A percentile compares a stretch with the other conserved stretches of the same genome.
These are phyloP conservation scores for Megalops cyprinoides DNA, from an alignment of 2,797 vertebrate species.

Conservation along the genomic window DNA sequence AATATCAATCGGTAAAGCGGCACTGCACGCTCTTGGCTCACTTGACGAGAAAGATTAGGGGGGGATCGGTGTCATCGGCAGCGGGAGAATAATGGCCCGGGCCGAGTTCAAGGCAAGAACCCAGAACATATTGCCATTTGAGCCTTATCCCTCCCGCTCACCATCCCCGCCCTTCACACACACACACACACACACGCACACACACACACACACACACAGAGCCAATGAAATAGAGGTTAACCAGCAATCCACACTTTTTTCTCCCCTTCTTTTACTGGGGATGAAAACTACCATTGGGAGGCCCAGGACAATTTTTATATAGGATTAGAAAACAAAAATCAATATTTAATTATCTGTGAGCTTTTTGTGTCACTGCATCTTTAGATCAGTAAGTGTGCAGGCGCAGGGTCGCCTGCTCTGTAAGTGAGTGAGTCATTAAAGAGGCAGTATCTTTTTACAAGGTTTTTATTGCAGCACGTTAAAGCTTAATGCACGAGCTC, in stretches of 20 bases:
- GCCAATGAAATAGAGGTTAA: conserved; percentile 82
- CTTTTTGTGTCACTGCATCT: conserved; percentile 98
- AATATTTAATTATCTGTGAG: conserved; percentile 99
- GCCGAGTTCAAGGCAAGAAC: conserved; percentile 78
- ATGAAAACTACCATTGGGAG: conserved; percentile 96
- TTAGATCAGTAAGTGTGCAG: conserved; percentile 88
- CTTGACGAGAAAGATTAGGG: conserved; percentile 77
- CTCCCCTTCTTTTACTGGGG: conserved; percentile 75
- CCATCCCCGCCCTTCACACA: not conserved
- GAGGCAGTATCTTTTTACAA: conserved; percentile 71
- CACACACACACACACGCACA: not conserved
- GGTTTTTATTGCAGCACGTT: conserved; percentile 68
- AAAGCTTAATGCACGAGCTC: conserved; percentile 67
- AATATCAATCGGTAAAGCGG: conserved; percentile 73
- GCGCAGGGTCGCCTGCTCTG: conserved; percentile 71
- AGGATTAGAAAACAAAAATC: conserved; percentile 99
- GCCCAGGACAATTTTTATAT: conserved; percentile 99
- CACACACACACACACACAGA: conserved; percentile 48
- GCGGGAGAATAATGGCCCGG: conserved; percentile 75
- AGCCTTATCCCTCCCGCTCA: not conserved
- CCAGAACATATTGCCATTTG: conserved; percentile 71
- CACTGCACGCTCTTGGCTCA: conserved; percentile 60
- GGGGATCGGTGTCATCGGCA: conserved; percentile 76
- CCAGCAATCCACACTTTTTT: conserved; percentile 77
- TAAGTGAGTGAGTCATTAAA: conserved; percentile 89